Conservation (phyloP, 64 coral and sea anemone species). For the Catalaphyllia jardinei region DNA sequence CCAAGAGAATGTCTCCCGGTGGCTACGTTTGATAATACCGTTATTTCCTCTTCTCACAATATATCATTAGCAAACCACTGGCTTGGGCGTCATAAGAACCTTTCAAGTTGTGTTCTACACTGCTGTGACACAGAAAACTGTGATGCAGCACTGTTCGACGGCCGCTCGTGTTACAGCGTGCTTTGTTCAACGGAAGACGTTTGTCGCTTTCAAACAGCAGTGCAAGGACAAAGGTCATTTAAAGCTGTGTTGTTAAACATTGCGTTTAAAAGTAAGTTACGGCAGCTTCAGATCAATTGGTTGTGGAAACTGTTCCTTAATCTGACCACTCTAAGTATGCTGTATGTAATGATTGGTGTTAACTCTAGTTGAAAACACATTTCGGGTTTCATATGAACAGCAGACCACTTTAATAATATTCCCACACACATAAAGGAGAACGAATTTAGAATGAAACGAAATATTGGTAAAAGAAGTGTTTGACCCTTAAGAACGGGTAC, state of each 20-base stretch:
- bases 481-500: neutral
- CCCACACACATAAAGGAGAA: too few species aligned
- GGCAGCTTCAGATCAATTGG: too few species aligned
- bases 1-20: conserved; percentile 12
- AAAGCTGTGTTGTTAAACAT: conserved; percentile 19
- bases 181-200: conserved; percentile 40
- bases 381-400: too few species aligned
- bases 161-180: conserved; percentile 35
- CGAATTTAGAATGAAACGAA: too few species aligned
- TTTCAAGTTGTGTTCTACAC: conserved; percentile 23
- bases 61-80: neutral
- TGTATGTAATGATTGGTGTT: too few species aligned
- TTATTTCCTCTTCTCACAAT: neutral
- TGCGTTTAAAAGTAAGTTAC: neutral
- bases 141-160: conserved; percentile 54
- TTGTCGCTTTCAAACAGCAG: conserved; percentile 39
- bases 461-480: neutral
- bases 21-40: neutral
- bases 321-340: too few species aligned
- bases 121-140: conserved; percentile 52
- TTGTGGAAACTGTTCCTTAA: too few species aligned
- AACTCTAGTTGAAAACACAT: too few species aligned
- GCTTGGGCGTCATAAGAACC: conserved; percentile 24
- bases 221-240: conserved; percentile 47
- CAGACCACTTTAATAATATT: too few species aligned